Base-by-base conservation (phyloP, 2,113 vertebrate species). In the Myocastor coypus region DNA sequence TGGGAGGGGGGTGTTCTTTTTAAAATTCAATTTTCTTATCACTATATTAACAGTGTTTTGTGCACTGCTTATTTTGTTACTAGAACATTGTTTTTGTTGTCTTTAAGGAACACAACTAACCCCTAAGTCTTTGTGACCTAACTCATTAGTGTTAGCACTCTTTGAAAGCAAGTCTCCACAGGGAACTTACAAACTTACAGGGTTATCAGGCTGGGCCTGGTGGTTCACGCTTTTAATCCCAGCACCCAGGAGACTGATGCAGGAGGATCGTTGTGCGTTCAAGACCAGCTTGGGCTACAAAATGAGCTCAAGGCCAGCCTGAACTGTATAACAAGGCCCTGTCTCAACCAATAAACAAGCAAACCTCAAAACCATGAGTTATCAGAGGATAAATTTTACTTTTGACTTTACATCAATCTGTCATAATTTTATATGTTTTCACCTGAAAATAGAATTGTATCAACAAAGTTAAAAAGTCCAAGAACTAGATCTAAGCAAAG, bases 391-490 rank as follows among this genome's bases (percentile, higher is more conserved):
- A 91, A 69, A 46, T 55, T 61, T 68, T 55, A 34, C 26, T 50
- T 93, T 83, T 69, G 73, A 92, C 59, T 52, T 92, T 59, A 89
- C 40, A 20, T 46, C 59, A 63, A 75, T 93, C 87, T 94, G 46
- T 83, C 55, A 81, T 86, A 66, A 83, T 61, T 96, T 61, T 89
- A 86, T 57, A 46, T 50, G 40, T 3, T 16, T 88, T 92, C 34
- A 55, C 11, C 73, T 68, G 80, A 92, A 95, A 89, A 61, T 91
- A 75, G 92, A 95, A 61, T 55, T 59, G 91, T 3, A 61, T 1
- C 78, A 75, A 16, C 7, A 55, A 81, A 17, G 2, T 52, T 71
- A 50, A 64, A 37, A 81, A 50, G 42, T 28, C 4, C 4, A 94
- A 88, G 40, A 16, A 28, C 20, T 30, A 2, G 28, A 61, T 89